A percentile compares a stretch with the other conserved stretches of the same genome.
These are phyloP conservation scores for Pristionchus maxplancki DNA, from an alignment of 2,888 invertebrate species.

Conservation along the genomic window DNA sequence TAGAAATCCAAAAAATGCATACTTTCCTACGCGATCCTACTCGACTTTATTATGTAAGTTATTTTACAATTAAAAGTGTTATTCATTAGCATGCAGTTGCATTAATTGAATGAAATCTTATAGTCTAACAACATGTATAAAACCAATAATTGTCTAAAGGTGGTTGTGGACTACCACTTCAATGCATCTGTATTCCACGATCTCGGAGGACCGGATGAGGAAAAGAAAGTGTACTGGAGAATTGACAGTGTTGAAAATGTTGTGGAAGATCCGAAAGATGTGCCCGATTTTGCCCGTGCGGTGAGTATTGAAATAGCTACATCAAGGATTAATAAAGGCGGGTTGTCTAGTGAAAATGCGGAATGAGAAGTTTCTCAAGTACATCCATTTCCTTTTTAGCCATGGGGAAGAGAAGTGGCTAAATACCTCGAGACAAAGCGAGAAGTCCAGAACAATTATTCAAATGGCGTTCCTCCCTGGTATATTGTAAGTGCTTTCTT, in stretches of 20 bases:
- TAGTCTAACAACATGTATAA: not conserved
- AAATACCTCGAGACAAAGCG: not conserved
- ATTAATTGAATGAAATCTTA: not conserved
- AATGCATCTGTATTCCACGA: slow-evolving; percentile 29
- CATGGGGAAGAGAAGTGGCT: not conserved
- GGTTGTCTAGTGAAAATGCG: not conserved
- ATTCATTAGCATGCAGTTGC: no score
- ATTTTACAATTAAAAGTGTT: not conserved
- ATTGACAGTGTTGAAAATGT: not conserved
- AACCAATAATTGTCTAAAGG: no score
- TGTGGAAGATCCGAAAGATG: not conserved
- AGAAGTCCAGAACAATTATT: not conserved
- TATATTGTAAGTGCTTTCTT: slow-evolving; percentile 25
- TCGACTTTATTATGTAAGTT: not conserved
- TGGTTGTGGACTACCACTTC: not conserved
- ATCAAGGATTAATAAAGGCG: not conserved
- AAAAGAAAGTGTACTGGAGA: slow-evolving; percentile 1
- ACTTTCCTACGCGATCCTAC: not conserved
- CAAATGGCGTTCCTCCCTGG: slow-evolving; percentile 30
- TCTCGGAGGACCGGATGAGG: not conserved
- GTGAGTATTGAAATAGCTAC: not conserved
- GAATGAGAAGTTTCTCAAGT: not conserved
- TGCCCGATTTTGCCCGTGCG: not conserved
- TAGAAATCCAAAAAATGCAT: not conserved
- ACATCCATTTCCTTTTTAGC: not conserved